A percentile compares a stretch with the other conserved stretches of the same genome.
Evolutionary conservation across 2,113 vertebrate genomes (phyloP).

Genomic region (Hyla sarda): DNA sequence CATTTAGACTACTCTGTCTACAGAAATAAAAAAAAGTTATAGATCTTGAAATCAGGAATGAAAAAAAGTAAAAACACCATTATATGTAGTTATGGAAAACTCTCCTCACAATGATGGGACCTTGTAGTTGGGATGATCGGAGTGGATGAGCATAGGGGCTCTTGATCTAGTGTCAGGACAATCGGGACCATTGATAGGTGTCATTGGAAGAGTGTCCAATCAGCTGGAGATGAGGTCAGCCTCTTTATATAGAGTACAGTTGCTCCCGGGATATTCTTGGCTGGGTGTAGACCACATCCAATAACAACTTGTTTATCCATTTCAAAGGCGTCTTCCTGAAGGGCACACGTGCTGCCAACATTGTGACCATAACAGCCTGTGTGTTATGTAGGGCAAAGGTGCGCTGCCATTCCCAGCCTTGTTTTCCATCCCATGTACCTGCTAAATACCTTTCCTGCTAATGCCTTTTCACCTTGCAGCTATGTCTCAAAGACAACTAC

Average conservation of each 20-base stretch:
- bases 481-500: neutral
- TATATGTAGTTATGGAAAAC: too few species aligned
- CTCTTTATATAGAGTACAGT: slow-evolving; percentile 15
- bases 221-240: neutral
- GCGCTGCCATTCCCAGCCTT: neutral
- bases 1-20: too few species aligned
- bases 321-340: slow-evolving; percentile 12
- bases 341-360: slow-evolving; percentile 18
- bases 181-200: neutral
- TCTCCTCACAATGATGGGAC: neutral
- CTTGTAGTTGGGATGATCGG: neutral
- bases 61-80: too few species aligned
- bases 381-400: slow-evolving; percentile 46
- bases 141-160: neutral
- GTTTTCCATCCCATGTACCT: neutral
- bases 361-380: neutral
- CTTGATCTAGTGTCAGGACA: neutral
- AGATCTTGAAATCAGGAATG: too few species aligned
- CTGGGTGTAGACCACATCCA: neutral
- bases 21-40: too few species aligned
- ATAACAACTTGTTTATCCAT: slow-evolving; percentile 42
- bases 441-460: neutral
- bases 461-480: slow-evolving; percentile 22
- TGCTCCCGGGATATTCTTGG: slow-evolving; percentile 30
- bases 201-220: neutral